Base-by-base conservation (phyloP, 1,140 invertebrate species). In the Brachystomella parvula region DNA sequence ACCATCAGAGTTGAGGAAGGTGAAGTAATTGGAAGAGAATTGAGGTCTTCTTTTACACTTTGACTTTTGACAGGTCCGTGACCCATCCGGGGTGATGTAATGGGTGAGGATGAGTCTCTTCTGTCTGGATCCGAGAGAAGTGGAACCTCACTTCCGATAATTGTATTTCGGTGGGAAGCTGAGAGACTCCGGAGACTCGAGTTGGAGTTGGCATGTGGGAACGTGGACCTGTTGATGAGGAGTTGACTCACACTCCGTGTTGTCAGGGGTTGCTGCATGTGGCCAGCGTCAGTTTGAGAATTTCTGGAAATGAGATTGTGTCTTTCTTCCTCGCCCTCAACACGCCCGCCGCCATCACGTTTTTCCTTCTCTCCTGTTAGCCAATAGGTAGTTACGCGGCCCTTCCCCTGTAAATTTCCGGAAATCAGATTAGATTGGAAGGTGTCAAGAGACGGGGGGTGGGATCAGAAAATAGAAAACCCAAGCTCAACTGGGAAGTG, bases 331-430 rank as follows among this genome's bases (percentile, higher is more conserved):
- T 44, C 33, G 19, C 56, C 26, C 24, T 3, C 29, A 24, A 32
- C 17, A 26, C 33, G 19, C 56, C 26, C 24, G n/a, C 29, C 26
- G 53, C 12, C 56, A n/a, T n/a, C n/a, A 19, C 33, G 21, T 3
- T 47, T 61, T 19, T 53, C 28, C 47, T 78, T 79, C 47, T 90
- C 87, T 12, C 91, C 91, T 49, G 85, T 82, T 29, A 96, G 79
- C 93, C 93, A 96, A 77, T 92, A 95, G 3, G 93, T 96, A 59
- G 86, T 86, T 83, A 92, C 86, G 76, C 83, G 84, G 44, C 90
- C 90, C 82, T 94, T 94, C n/a, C 91, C 91, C 87, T 91, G 76
- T 60, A n/a, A 65, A 33, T 53, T n/a, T 33, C 1, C 81, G 70
- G 73, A 75, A 71, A 64, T 30, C 17, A 62, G 64, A 30, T 39